Evolutionary conservation across 2,113 vertebrate genomes (phyloP).

Genomic region (Oxyruncus cristatus): DNA sequence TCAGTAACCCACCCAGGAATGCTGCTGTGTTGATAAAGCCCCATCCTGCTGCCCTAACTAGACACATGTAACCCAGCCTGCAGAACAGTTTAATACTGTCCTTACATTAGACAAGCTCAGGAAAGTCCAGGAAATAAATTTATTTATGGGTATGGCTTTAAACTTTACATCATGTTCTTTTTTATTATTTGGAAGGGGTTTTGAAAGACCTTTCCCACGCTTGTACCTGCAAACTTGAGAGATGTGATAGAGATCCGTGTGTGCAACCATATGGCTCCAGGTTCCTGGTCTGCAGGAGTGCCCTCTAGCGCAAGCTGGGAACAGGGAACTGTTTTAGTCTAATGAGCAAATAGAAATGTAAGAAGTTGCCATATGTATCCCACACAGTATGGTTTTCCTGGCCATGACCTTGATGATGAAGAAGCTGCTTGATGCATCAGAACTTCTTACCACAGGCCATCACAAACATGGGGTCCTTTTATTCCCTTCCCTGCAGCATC

Average conservation of each 20-base stretch:
- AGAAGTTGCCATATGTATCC: accelerated
- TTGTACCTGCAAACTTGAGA: neutral
- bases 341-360: neutral
- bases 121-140: neutral
- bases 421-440: neutral
- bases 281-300: neutral
- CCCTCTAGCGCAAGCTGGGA: neutral
- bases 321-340: neutral
- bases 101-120: neutral
- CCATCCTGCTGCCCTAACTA: neutral
- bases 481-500: neutral
- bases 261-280: neutral
- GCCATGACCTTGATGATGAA: neutral
- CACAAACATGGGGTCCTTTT: neutral
- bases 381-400: neutral
- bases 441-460: neutral
- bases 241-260: neutral
- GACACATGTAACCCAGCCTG: neutral
- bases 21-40: neutral
- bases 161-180: neutral
- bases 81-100: neutral
- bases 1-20: neutral
- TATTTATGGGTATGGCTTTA: neutral
- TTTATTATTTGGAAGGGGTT: neutral
- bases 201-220: neutral